phyloP scores from a whole-genome alignment of 2,888 invertebrate genomes.

The Apamea monoglypha region DNA sequence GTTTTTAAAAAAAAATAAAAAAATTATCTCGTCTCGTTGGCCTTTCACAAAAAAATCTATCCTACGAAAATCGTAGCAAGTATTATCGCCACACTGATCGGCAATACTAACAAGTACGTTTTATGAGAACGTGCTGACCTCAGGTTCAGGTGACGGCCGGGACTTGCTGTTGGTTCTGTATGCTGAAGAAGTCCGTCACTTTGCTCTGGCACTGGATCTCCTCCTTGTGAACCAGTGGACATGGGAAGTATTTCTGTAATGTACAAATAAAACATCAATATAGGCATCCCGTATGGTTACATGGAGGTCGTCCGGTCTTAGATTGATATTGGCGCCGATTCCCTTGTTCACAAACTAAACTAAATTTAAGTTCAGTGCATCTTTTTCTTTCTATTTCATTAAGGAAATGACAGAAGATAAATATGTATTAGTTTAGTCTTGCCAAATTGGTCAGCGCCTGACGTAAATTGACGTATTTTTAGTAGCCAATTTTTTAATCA shows the following conservation, averaged over 20 bases:
- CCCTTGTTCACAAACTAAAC: too few relatives aligned
- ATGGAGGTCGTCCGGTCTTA: background rate
- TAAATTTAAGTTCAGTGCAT: too few relatives aligned
- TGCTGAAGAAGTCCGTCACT: slow-evolving; percentile 85
- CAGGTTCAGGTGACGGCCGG: slow-evolving; percentile 80
- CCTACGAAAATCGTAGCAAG: background rate
- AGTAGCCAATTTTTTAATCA: too few relatives aligned
- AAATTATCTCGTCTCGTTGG: too few relatives aligned
- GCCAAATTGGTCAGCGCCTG: too few relatives aligned
- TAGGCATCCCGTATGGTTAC: background rate
- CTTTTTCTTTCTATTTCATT: too few relatives aligned
- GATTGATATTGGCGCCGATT: too few relatives aligned
- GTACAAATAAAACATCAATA: background rate
- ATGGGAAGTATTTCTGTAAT: slow-evolving; percentile 86
- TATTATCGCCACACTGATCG: background rate
- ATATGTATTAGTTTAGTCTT: too few relatives aligned
- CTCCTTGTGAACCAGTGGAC: slow-evolving; percentile 83
- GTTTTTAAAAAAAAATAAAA: too few relatives aligned
- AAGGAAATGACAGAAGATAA: too few relatives aligned
- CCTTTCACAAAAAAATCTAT: background rate
- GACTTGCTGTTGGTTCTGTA: slow-evolving; percentile 77
- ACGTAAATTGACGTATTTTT: too few relatives aligned
- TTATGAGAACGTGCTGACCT: slow-evolving; percentile 58
- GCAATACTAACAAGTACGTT: background rate
- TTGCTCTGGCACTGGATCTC: slow-evolving; percentile 79